Evolutionary conservation across 2,888 invertebrate species (phyloP), one percentile per base, ranked within the genome.

Genomic region (Malacosoma neustria): DNA sequence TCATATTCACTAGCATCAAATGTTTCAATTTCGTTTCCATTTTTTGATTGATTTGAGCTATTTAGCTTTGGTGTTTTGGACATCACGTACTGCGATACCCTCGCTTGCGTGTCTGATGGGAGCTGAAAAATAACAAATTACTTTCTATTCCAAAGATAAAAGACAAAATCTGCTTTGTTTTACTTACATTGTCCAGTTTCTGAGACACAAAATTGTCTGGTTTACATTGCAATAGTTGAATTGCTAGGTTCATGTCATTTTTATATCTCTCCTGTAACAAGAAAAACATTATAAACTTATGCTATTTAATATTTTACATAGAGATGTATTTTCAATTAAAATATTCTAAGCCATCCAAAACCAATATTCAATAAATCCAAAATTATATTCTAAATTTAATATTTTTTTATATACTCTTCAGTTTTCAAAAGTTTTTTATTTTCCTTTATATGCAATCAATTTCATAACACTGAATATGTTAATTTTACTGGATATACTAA

Each of bases 161-260:
- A 14, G 14, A n/a, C n/a, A 32, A 29, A 3, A 31, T 38, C 34
- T 35, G 22, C 32, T 35, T 37, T 45, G 35, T 44, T 49, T 43
- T 54, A 89, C 92, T 91, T 88, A 96, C 96, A 75, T 92, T 91
- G 69, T 95, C 95, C 59, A 95, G 90, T 79, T 93, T 95, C 65
- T 97, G 97, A 32, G 96, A 92, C 43, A 97, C 93, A 87, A 97
- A 98, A 80, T 95, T 95, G 49, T 95, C 94, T 50, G 97, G 97
- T 68, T 97, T 97, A 74, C 97, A 97, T 70, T 98, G 97, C 37
- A 98, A 87, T 57, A 98, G 87, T 75, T 97, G 96, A 52, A 97
- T 96, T 43, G 97, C 97, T 63, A 96, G 82, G 74, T 93, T 95
- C 69, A 97, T 96, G 71, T 98, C 98, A 63, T 93, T 94, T 72